A percentile compares a stretch with the other conserved stretches of the same genome.
Evolutionary conservation across 2,888 invertebrate species (phyloP).

Genomic region (Adelognathus sp.): DNA sequence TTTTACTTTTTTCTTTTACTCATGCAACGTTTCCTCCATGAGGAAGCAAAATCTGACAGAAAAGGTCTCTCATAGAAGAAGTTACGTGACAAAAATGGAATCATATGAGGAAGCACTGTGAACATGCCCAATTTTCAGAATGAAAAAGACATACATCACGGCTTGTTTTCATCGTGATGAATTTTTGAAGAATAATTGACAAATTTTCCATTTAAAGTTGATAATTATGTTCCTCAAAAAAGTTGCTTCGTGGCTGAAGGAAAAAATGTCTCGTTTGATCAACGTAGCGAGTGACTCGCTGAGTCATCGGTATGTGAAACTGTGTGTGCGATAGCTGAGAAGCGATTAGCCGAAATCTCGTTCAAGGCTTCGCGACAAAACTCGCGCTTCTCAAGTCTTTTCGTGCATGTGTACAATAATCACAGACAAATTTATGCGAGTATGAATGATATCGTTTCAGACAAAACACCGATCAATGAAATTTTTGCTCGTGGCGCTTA

Average conservation of each 20-base stretch:
- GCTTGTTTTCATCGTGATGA: too few species aligned
- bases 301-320: background rate
- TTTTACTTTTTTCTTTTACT: too few species aligned
- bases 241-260: background rate
- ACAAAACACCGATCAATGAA: conserved; percentile 27
- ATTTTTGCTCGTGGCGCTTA: background rate
- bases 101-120: too few species aligned
- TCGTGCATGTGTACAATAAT: background rate
- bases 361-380: background rate
- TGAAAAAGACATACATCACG: too few species aligned
- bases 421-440: background rate
- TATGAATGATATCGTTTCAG: background rate
- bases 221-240: background rate
- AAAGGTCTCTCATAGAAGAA: too few species aligned
- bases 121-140: too few species aligned
- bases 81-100: too few species aligned
- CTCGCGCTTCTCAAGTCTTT: background rate
- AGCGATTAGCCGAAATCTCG: background rate
- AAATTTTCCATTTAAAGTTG: background rate
- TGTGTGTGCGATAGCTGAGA: background rate
- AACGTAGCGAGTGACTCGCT: background rate
- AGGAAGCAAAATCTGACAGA: too few species aligned
- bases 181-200: too few species aligned
- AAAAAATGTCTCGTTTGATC: background rate
- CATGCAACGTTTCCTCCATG: too few species aligned